A percentile compares a stretch with the other conserved stretches of the same genome.
Conservation (phyloP, 2,113 vertebrate genomes). For the Hyperopisus bebe region DNA sequence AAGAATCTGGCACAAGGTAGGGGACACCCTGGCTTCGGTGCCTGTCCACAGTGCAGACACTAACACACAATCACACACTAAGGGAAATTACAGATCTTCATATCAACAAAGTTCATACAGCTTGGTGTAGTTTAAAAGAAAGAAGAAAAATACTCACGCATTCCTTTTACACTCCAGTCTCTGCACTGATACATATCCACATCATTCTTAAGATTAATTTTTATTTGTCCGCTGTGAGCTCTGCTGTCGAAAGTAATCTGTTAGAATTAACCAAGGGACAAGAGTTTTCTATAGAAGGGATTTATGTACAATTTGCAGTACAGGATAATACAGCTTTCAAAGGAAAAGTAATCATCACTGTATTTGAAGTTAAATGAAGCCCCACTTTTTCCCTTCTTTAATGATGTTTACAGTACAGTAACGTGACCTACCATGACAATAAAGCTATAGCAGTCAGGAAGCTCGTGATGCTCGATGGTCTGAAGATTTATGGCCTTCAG, state of each 20-base stretch:
- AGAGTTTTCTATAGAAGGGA: neutral
- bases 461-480: conserved; percentile 80
- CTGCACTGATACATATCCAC: conserved; percentile 79
- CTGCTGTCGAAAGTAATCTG: conserved; percentile 87
- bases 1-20: neutral
- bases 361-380: neutral
- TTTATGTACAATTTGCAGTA: neutral
- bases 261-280: neutral
- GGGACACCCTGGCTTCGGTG: neutral
- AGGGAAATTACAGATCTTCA: neutral
- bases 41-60: neutral
- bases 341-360: neutral
- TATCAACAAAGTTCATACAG: neutral
- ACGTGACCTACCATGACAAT: conserved; percentile 65
- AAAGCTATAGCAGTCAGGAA: conserved; percentile 90
- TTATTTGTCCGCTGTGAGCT: conserved; percentile 85
- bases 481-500: conserved; percentile 93
- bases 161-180: conserved; percentile 79
- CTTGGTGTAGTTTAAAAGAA: neutral
- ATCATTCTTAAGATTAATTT: conserved; percentile 72
- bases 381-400: neutral
- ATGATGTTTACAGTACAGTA: neutral
- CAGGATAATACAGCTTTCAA: neutral
- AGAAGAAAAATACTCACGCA: conserved; percentile 64
- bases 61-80: neutral